Evolutionary conservation across 2,113 vertebrate genomes (phyloP), one percentile per base, ranked within the genome.

Genomic region (Carassius auratus): DNA sequence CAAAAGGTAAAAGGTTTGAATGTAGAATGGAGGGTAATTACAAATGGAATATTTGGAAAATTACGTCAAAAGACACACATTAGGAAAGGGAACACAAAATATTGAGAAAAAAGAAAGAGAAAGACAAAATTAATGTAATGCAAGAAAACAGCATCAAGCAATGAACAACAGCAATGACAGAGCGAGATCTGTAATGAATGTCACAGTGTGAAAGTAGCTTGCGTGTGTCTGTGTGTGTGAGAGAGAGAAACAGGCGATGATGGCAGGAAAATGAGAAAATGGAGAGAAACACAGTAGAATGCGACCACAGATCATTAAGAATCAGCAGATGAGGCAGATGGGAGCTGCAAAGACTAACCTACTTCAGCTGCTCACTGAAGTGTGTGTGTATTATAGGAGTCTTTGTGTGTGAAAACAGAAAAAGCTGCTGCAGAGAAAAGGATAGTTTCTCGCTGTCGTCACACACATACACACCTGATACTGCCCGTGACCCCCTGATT

Each of bases 301-400:
- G 78, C 52, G 2, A 79, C 23, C 85, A 61, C 48, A 76, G 48
- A 81, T 81, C 88, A 85, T 89, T 90, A 87, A 91, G 88, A 91
- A 87, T 36, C 45, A 83, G 48, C 88, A 86, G 81, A 86, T 82
- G 89, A 91, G 86, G 91, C 90, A 88, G 69, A 91, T 86, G 89
- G 88, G 89, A 92, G 88, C 83, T 87, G 86, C 89, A 90, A 45
- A 75, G 74, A 57, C 36, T 68, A 62, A 33, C 38, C 55, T 74
- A 23, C 71, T 84, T 74, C 48, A 81, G n/a, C 14, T 30, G 52
- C 55, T 86, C 26, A 36, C 61, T 26, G 55, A 64, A 75, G 82
- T 81, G 66, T 64, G 59, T 84, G 81, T 68, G 62, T 74, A 55
- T 83, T 36, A 78, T 45, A 52, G 2, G 84, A 17, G 21, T 64